These are phyloP conservation scores for Cuculus canorus DNA, from an alignment of 2,797 vertebrate genomes.

Conservation along the genomic window DNA sequence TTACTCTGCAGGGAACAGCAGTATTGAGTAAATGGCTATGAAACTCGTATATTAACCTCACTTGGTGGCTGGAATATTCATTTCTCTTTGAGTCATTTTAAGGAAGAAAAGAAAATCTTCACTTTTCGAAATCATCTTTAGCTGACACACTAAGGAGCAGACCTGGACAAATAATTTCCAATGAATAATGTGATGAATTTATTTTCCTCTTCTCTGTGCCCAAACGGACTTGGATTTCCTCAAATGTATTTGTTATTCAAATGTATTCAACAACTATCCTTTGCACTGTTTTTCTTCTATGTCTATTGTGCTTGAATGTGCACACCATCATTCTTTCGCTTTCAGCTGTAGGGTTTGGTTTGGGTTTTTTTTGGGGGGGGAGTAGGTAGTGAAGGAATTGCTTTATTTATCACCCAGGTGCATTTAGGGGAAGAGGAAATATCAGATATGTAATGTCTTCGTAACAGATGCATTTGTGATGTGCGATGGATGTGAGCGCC, in stretches of 20 bases:
- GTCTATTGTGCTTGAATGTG: neutral
- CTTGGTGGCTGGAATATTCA: slow-evolving; percentile 70
- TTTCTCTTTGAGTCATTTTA: slow-evolving; percentile 59
- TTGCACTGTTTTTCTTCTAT: slow-evolving; percentile 14
- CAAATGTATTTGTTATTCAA: slow-evolving; percentile 66
- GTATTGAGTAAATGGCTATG: slow-evolving; percentile 61
- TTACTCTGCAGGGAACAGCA: slow-evolving; percentile 66
- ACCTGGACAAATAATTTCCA: slow-evolving; percentile 64
- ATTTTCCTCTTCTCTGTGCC: slow-evolving; percentile 48
- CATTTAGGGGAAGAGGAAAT: neutral
- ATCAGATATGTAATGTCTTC: neutral
- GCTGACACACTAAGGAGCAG: slow-evolving; percentile 59
- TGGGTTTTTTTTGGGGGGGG: neutral
- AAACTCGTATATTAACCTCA: slow-evolving; percentile 69
- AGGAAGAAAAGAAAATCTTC: slow-evolving; percentile 67
- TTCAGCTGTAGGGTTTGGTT: neutral
- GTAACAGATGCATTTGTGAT: rapidly evolving
- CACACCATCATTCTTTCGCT: neutral
- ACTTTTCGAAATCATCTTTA: slow-evolving; percentile 58
- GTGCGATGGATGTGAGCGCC: rapidly evolving
- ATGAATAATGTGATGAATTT: slow-evolving; percentile 57
- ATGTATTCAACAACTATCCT: slow-evolving; percentile 59
- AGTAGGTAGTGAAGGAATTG: rapidly evolving
- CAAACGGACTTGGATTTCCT: slow-evolving; percentile 61
- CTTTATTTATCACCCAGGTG: neutral